Evolutionary conservation across 1,140 invertebrate genomes (phyloP), one percentile per base, ranked within the genome.

Genomic region (Planococcus citri): DNA sequence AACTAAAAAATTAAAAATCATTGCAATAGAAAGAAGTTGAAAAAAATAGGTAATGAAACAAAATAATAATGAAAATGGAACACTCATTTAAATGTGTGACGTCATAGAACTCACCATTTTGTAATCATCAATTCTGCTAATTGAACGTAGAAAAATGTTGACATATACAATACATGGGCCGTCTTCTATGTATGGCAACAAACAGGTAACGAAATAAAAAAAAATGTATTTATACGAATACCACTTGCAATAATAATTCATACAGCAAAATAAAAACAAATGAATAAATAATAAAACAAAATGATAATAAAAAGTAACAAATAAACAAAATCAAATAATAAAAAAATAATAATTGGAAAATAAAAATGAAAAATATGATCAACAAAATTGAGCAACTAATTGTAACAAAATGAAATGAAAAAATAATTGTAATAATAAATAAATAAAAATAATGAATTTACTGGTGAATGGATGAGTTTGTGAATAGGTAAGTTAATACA

Each of bases 41-140:
- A 68, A 60, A n/a, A n/a, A 69, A 69, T 20, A 51, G n/a, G 68
- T 60, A 69, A 71, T 58, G 60, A 71, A 69, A 14, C 27, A 68
- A 51, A 10, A 25, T 25, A 69, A 69, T 27, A 33, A 33, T 33
- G 29, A 33, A 33, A 33, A 33, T 33, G 29, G 12, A 33, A 33
- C 29, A 33, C 29, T 33, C 29, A 12, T 33, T 69, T 71, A 61
- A 60, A 70, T 68, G 71, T 51, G 41, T 69, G 71, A 64, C 67
- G 70, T 72, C 71, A 70, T 68, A 69, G 38, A 69, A 94, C 92
- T 94, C 89, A 94, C 91, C 94, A 96, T 96, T 86, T 94, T 94
- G 84, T 95, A 94, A 90, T 97, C 94, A 83, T 95, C 90, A 84
- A 96, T 96, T 90, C 95, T 94, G 85, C 91, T 94, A 85, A 97